Evolutionary conservation across 2,797 vertebrate species (phyloP).

Genomic region (Enteromius paludinosus): DNA sequence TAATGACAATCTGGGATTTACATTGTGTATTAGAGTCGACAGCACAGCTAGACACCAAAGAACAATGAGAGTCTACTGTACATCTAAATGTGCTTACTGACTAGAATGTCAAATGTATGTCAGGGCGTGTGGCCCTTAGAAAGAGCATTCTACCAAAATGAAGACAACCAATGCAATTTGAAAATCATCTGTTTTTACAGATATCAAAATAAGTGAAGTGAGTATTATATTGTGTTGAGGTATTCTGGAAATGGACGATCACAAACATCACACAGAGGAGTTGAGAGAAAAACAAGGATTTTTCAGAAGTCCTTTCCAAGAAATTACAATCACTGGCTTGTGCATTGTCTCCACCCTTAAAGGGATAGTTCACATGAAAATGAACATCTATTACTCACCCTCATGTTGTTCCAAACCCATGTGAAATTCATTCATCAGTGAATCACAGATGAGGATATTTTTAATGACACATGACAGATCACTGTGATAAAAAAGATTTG

Average conservation of each 20-base stretch:
- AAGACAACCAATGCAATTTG: background rate
- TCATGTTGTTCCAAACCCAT: background rate
- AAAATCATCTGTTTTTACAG: conserved; percentile 30
- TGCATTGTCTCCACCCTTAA: conserved; percentile 6
- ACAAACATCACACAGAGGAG: conserved; percentile 7
- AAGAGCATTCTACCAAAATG: conserved; percentile 18
- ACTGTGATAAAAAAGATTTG: background rate
- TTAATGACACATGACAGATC: conserved; percentile 2
- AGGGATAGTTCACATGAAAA: background rate
- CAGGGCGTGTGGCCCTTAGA: conserved; percentile 3
- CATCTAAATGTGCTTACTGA: conserved; percentile 16
- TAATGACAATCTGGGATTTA: conserved; percentile 1
- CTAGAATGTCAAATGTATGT: background rate
- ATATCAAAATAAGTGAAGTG: conserved; percentile 12
- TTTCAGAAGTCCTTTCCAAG: conserved; percentile 34
- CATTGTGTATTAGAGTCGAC: conserved; percentile 7
- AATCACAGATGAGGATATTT: background rate
- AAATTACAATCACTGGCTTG: conserved; percentile 21
- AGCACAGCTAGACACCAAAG: background rate
- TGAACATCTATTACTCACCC: background rate
- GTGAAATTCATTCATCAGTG: background rate
- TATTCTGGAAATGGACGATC: conserved; percentile 10
- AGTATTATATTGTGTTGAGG: conserved; percentile 5
- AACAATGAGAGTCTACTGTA: background rate
- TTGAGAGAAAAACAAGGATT: conserved; percentile 27